phyloP scores from a whole-genome alignment of 2,888 invertebrate species.

The Meloe dianella region DNA sequence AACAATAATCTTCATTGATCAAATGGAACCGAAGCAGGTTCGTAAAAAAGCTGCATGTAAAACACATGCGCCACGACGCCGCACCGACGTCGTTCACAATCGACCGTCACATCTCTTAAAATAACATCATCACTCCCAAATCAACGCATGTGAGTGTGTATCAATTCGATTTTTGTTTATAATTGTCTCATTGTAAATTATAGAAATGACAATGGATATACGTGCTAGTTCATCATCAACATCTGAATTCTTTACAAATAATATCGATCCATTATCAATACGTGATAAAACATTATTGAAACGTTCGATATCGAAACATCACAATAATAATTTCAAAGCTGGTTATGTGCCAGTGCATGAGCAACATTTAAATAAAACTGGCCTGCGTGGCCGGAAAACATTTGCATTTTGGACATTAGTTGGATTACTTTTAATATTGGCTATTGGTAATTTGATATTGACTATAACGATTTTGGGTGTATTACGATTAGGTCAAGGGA shows the following conservation, averaged over 20 bases:
- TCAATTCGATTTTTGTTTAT: not conserved
- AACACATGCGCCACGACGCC: slow-evolving; percentile 36
- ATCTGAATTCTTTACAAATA: slow-evolving; percentile 54
- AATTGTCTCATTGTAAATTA: not conserved
- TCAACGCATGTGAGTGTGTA: not conserved
- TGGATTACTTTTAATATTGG: slow-evolving; percentile 71
- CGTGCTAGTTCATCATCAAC: slow-evolving; percentile 47
- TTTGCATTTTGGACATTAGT: slow-evolving; percentile 83
- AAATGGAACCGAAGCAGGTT: not conserved
- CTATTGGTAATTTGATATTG: slow-evolving; percentile 79
- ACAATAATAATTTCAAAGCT: slow-evolving; percentile 53
- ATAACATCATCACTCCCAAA: not conserved
- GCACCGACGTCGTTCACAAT: slow-evolving; percentile 22
- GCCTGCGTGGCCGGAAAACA: slow-evolving; percentile 64
- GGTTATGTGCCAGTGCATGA: slow-evolving; percentile 55
- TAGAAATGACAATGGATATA: slow-evolving; percentile 37
- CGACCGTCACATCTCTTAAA: slow-evolving; percentile 20
- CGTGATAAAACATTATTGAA: slow-evolving; percentile 52
- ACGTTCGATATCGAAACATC: slow-evolving; percentile 45
- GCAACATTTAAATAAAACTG: slow-evolving; percentile 51
- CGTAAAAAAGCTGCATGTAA: not conserved
- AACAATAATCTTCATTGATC: not conserved
- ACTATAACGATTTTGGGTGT: slow-evolving; percentile 84
- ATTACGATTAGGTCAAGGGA: slow-evolving; percentile 78
- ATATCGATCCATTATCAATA: slow-evolving; percentile 50